Evolutionary conservation across 1,140 invertebrate genomes (phyloP), one percentile per base, ranked within the genome.

Genomic region (Bilobella aurantiaca): DNA sequence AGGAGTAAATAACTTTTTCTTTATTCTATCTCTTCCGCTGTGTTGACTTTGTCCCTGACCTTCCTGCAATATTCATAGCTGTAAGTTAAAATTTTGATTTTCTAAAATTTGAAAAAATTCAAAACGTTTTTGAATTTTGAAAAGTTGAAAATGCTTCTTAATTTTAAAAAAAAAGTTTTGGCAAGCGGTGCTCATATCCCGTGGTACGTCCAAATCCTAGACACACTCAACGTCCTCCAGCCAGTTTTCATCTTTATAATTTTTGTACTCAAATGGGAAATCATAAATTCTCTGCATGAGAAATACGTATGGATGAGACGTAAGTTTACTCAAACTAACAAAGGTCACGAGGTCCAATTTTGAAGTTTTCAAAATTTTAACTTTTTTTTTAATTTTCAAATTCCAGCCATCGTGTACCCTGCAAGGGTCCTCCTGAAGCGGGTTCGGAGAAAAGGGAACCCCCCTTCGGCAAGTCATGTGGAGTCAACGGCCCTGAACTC

Each of bases 141-240:
- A 18, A 42, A 23, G 14, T 53, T 53, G 14, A 18, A 23, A 53
- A 23, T 3, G 21, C 25, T 14, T 42, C 25, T 53, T 23, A 14
- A 53, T 23, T 53, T 8, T 53, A n/a, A n/a, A n/a, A n/a, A n/a
- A n/a, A 18, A 14, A 53, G 49, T 53, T 53, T 23, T 53, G 5
- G 49, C 49, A 53, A 53, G 49, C 25, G 49, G 49, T 5, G 23
- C 49, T 23, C 49, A 53, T 23, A 23, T 53, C 5, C 12, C 49
- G 5, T 53, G 49, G 49, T 53, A 53, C 21, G 12, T 53, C 25
- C 49, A 53, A 53, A 23, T 53, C 5, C 21, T 53, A 5, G 49
- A 53, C 49, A 53, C 49, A 53, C 49, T 53, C 49, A 53, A 53
- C 49, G 12, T 53, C 49, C 12, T 53, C 23, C 49, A 53, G 23